phyloP scores from a whole-genome alignment of 2,797 vertebrate species.

The Paramormyrops hopkinsi region DNA sequence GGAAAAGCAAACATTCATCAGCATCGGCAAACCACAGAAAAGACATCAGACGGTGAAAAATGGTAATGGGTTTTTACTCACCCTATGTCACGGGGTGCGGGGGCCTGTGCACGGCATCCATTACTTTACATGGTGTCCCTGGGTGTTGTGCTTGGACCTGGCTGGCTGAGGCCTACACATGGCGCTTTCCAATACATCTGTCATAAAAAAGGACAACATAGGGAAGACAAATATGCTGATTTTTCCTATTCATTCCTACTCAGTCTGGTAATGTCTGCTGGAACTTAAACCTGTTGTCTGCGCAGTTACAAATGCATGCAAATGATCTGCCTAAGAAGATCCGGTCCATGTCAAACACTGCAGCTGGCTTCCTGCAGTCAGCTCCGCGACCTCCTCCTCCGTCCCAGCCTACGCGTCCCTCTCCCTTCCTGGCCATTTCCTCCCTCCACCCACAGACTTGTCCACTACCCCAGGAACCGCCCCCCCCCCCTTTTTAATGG shows the following conservation, averaged over 20 bases:
- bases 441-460: background rate
- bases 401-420: background rate
- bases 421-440: background rate
- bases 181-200: background rate
- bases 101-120: background rate
- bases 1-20: slow-evolving; percentile 2
- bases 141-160: background rate
- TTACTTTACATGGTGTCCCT: background rate
- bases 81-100: background rate
- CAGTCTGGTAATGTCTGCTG: background rate
- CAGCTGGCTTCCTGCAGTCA: background rate
- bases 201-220: background rate
- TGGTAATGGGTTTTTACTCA: background rate
- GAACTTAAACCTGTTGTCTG: background rate
- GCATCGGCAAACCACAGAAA: background rate
- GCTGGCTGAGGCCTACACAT: background rate
- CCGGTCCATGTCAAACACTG: background rate
- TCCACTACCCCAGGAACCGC: background rate
- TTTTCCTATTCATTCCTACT: background rate
- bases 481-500: background rate
- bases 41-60: background rate
- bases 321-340: background rate
- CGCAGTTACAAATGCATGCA: background rate
- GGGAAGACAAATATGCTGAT: background rate
- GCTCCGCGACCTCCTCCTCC: background rate